Base-by-base conservation (phyloP, 64 coral and sea anemone genomes). In the Orbicella faveolata region DNA sequence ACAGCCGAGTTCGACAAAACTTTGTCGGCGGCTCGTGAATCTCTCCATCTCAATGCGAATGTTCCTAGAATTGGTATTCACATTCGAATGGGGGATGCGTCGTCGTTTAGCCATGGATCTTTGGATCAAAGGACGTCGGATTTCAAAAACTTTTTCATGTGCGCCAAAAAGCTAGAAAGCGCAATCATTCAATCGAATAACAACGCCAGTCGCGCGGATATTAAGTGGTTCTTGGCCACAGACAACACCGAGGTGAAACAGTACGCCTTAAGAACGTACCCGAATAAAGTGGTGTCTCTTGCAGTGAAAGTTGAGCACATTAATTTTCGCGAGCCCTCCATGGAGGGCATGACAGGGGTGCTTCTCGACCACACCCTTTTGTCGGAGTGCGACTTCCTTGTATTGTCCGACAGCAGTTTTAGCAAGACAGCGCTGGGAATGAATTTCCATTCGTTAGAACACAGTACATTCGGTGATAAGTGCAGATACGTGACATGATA, bases 201-300 rank as follows among this genome's bases (percentile, higher is more conserved):
- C 23, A 55, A 79, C 23, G 11, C 87, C 51, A 79, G 52, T 34
- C 25, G 4, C 8, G 48, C 35, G 10, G 63, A 69, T 73, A 92
- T 92, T 54, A 90, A 89, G 11, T 95, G 93, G 93, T 95, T 95
- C 48, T 65, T 95, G 23, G 93, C 93, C 12, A 88, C 93, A 53
- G 93, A 95, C 48, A 77, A 76, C 19, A 17, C 36, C 19, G 65
- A 61, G 23, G 76, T 91, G 16, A 95, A 95, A 62, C 52, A 55
- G 14, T 83, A 82, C 26, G 93, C 89, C 6, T 62, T 87, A 25
- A 41, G 68, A 9, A 63, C 79, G 21, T 95, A 81, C 67, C 89
- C 84, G 2, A 18, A 78, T 20, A 95, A 95, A 53, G 61, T 95
- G 0, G 26, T 83, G 20, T 88, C 93, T 35, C 69, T 95, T 8